Percentiles rank a stretch among this genome's conserved stretches.
These are phyloP conservation scores for Catocala nupta DNA, from an alignment of 2,888 invertebrate genomes.

Conservation along the genomic window DNA sequence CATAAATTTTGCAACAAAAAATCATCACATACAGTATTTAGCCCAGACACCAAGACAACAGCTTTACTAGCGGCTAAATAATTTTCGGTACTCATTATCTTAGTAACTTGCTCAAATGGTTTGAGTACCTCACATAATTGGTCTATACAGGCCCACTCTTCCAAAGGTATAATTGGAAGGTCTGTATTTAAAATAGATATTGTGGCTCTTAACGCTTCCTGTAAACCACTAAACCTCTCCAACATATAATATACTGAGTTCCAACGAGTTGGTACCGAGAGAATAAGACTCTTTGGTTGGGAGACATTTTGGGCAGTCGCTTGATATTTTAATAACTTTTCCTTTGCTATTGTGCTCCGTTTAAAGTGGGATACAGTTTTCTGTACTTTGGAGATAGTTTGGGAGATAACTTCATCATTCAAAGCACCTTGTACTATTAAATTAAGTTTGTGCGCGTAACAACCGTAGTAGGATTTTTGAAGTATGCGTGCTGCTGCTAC, in stretches of 20 bases:
- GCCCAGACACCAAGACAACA: background rate
- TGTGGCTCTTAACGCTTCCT: conserved; percentile 25
- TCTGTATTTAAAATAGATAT: conserved; percentile 11
- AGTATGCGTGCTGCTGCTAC: background rate
- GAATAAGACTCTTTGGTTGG: conserved; percentile 8
- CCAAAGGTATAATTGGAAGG: conserved; percentile 23
- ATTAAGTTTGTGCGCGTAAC: conserved; percentile 14
- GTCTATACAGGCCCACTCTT: conserved; percentile 30
- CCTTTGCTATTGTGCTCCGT: conserved; percentile 6
- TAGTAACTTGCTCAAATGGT: conserved; percentile 31
- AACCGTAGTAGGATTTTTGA: conserved; percentile 5
- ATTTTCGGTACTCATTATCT: conserved; percentile 26
- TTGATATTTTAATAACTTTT: conserved; percentile 18
- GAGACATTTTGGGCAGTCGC: background rate
- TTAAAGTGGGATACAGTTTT: conserved; percentile 9
- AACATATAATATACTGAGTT: conserved; percentile 31
- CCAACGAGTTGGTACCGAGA: conserved; percentile 26
- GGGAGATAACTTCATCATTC: background rate
- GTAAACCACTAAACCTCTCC: conserved; percentile 23
- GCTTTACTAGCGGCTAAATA: conserved; percentile 30
- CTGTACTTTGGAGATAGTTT: conserved; percentile 4
- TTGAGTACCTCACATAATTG: conserved; percentile 27
- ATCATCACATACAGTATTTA: background rate
- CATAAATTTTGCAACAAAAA: background rate
- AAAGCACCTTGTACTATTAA: conserved; percentile 7